These are phyloP conservation scores for Noctilio leporinus DNA, from an alignment of 2,113 vertebrate genomes.

Conservation along the genomic window DNA sequence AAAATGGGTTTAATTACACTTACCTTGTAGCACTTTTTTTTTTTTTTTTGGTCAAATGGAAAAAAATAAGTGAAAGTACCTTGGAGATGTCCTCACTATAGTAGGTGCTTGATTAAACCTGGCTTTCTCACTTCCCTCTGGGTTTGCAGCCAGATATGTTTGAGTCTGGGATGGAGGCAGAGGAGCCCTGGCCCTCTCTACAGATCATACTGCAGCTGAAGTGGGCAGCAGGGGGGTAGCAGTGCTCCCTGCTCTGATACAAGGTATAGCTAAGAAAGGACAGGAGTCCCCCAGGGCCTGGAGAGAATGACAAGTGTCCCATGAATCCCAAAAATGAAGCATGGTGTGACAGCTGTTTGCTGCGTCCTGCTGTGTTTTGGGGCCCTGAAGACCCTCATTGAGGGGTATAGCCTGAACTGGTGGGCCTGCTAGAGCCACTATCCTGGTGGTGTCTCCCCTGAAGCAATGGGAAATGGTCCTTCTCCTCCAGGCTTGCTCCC, in stretches of 20 bases:
- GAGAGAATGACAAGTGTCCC: slow-evolving; percentile 33
- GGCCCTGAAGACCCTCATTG: background rate
- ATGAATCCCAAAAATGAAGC: slow-evolving; percentile 33
- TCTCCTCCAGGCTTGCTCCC: background rate
- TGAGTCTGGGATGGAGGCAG: background rate
- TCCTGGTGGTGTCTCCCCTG: background rate
- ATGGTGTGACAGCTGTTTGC: slow-evolving; percentile 30
- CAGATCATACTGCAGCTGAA: background rate
- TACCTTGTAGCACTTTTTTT: background rate
- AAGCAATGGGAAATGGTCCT: background rate
- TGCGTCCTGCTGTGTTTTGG: background rate
- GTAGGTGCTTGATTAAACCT: background rate
- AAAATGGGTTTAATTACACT: background rate
- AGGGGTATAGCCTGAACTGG: background rate
- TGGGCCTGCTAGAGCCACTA: background rate
- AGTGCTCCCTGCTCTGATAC: background rate
- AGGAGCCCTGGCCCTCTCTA: background rate
- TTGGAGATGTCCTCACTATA: background rate
- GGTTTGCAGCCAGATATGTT: background rate
- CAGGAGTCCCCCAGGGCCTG: background rate
- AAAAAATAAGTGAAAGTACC: background rate
- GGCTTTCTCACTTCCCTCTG: background rate
- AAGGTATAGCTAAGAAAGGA: background rate
- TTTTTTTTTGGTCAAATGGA: background rate
- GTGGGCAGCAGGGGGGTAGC: background rate